These are phyloP conservation scores for Eristalis pertinax DNA, from an alignment of 2,888 invertebrate genomes.

Conservation along the genomic window DNA sequence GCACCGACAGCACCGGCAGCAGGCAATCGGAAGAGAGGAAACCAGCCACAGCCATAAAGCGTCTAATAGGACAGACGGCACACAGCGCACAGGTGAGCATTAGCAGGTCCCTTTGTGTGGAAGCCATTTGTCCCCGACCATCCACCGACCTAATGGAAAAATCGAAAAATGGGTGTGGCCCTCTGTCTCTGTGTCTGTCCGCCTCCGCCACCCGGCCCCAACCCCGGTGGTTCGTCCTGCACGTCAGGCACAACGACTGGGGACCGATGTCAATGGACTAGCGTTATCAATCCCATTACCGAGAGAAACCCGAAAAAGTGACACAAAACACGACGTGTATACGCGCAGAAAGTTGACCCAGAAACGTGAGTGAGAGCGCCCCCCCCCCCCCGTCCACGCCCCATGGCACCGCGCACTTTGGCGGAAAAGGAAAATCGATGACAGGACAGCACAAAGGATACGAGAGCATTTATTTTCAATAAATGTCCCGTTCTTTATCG, in stretches of 20 bases:
- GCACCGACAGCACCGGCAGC: neutral
- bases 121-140: neutral
- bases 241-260: slow-evolving; percentile 18
- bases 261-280: slow-evolving; percentile 50
- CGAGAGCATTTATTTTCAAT: slow-evolving; percentile 33
- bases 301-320: neutral
- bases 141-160: slow-evolving; percentile 56
- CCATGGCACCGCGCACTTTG: neutral
- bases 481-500: slow-evolving; percentile 43
- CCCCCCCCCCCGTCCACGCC: neutral
- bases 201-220: neutral
- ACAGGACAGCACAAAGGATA: slow-evolving; percentile 9
- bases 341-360: slow-evolving; percentile 63
- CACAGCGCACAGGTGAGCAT: slow-evolving; percentile 38
- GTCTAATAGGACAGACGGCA: slow-evolving; percentile 35
- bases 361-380: slow-evolving; percentile 32
- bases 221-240: slow-evolving; percentile 24
- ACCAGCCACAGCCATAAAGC: slow-evolving; percentile 52
- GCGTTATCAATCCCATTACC: slow-evolving; percentile 28
- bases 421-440: slow-evolving; percentile 31
- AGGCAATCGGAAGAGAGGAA: slow-evolving; percentile 17
- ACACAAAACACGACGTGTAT: slow-evolving; percentile 8
- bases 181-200: slow-evolving; percentile 13
- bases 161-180: slow-evolving; percentile 69
- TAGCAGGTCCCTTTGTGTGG: neutral